Percentiles rank a stretch among this genome's conserved stretches.
phyloP scores from a whole-genome alignment of 2,888 invertebrate species.

The Synanthedon andrenaeformis region DNA sequence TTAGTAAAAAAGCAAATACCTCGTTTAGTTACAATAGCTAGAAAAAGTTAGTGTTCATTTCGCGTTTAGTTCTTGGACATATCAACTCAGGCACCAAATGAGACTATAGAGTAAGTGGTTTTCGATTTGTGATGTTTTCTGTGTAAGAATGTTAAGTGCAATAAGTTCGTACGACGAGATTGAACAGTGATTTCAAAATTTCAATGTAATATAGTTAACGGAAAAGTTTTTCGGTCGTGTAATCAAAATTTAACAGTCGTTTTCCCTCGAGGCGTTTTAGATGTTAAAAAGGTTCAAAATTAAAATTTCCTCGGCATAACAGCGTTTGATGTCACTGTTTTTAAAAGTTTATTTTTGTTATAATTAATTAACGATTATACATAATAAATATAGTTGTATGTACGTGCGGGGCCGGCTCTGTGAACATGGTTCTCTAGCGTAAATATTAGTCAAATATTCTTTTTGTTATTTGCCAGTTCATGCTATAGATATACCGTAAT shows the following conservation, averaged over 20 bases:
- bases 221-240: slow-evolving; percentile 20
- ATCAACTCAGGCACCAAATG: slow-evolving; percentile 68
- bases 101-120: slow-evolving; percentile 61
- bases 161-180: slow-evolving; percentile 26
- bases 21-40: slow-evolving; percentile 66
- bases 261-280: slow-evolving; percentile 47
- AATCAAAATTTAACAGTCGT: slow-evolving; percentile 30
- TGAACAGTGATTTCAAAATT: slow-evolving; percentile 33
- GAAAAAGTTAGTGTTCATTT: slow-evolving; percentile 57
- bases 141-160: slow-evolving; percentile 31
- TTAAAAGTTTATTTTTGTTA: slow-evolving; percentile 16
- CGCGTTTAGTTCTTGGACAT: slow-evolving; percentile 64
- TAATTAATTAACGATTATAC: slow-evolving; percentile 1
- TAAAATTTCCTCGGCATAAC: slow-evolving; percentile 26
- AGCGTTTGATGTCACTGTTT: slow-evolving; percentile 47
- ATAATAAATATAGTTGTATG: slow-evolving; percentile 28
- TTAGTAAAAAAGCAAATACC: slow-evolving; percentile 62
- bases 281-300: slow-evolving; percentile 40
- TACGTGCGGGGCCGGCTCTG: slow-evolving; percentile 44
- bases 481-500: slow-evolving; percentile 69
- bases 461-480: slow-evolving; percentile 68
- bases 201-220: slow-evolving; percentile 34
- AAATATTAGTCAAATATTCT: slow-evolving; percentile 57
- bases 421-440: slow-evolving; percentile 60
- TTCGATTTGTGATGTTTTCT: slow-evolving; percentile 46